Evolutionary conservation across 2,888 invertebrate genomes (phyloP).

Genomic region (Cheilosia grossa): DNA sequence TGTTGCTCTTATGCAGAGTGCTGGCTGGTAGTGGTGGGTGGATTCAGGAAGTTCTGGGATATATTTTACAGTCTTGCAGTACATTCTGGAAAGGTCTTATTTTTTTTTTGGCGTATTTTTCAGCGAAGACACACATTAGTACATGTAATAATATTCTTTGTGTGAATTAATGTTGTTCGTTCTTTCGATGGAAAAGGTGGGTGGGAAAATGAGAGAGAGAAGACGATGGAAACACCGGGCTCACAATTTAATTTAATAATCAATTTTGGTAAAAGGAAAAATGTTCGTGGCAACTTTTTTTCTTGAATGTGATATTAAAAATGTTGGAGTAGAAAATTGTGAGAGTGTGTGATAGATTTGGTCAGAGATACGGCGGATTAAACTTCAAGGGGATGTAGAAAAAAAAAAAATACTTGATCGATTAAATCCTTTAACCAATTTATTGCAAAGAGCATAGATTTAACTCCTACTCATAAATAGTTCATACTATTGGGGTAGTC

Average conservation of each 20-base stretch:
- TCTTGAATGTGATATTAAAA: background rate
- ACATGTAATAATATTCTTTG: conserved; percentile 48
- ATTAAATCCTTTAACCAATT: too few species aligned
- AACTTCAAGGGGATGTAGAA: too few species aligned
- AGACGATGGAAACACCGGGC: background rate
- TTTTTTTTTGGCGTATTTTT: conserved; percentile 1
- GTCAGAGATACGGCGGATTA: too few species aligned
- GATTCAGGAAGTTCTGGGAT: conserved; percentile 37
- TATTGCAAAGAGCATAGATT: too few species aligned
- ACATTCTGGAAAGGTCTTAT: conserved; percentile 11
- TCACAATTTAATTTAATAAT: conserved; percentile 10
- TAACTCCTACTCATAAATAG: too few species aligned
- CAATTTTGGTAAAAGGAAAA: conserved; percentile 1
- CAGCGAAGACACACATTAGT: conserved; percentile 51
- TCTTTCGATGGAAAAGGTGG: background rate
- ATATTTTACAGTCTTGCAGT: conserved; percentile 50
- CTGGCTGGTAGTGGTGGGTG: conserved; percentile 30
- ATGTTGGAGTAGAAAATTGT: background rate
- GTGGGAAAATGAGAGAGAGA: background rate
- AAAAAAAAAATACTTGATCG: too few species aligned
- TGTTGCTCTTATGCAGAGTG: conserved; percentile 22
- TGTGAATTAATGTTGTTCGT: conserved; percentile 15
- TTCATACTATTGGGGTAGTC: too few species aligned
- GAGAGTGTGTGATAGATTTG: too few species aligned
- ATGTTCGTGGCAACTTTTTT: background rate